Percentiles rank a stretch among this genome's conserved stretches.
Conservation (phyloP, 2,797 vertebrate genomes). For the Neosilurus mollespiculum region DNA sequence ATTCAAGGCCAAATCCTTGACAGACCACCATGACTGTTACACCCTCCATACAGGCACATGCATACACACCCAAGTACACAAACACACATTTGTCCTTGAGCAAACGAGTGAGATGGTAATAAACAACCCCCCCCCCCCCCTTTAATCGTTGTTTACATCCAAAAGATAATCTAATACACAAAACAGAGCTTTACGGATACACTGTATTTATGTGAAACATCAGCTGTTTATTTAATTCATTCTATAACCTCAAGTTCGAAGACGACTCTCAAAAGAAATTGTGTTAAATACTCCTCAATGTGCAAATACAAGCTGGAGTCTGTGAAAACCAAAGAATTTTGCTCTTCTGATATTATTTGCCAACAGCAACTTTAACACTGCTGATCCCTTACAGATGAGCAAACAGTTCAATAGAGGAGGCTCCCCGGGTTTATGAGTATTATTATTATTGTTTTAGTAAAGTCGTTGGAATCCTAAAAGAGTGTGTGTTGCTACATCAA, state of each 20-base stretch:
- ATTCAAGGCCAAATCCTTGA: constrained; percentile 48
- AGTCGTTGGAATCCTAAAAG: too few relatives aligned
- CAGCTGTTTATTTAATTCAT: constrained; percentile 14
- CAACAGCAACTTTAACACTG: neutral
- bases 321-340: neutral
- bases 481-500: too few relatives aligned
- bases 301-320: neutral
- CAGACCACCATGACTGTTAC: constrained; percentile 51
- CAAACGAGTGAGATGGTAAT: neutral
- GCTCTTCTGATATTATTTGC: neutral
- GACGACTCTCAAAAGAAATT: neutral
- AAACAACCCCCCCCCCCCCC: too few relatives aligned
- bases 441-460: too few relatives aligned
- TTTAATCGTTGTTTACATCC: constrained; percentile 9
- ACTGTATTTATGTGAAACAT: constrained; percentile 12
- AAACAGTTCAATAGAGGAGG: too few relatives aligned
- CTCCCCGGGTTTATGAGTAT: too few relatives aligned
- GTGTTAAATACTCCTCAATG: neutral
- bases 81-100: constrained; percentile 38
- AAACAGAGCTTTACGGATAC: constrained; percentile 7
- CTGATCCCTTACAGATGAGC: neutral
- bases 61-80: constrained; percentile 15
- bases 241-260: neutral
- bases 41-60: constrained; percentile 18
- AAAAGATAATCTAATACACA: constrained; percentile 28